Conservation (phyloP, 2,888 invertebrate genomes). For the Hypercompe scribonia region DNA sequence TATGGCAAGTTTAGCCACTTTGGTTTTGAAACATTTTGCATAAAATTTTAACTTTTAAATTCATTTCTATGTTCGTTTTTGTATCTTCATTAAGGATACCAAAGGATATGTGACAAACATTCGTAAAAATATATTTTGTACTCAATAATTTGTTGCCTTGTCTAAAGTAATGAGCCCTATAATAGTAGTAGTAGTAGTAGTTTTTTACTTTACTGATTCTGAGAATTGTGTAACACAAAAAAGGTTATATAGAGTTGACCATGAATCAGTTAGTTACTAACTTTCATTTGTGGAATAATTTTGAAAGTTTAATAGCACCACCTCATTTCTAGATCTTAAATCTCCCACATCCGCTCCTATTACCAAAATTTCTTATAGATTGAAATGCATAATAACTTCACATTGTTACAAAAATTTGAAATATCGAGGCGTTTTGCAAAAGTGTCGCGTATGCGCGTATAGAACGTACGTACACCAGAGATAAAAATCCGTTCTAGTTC, state of each 20-base stretch:
- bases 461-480: conserved; percentile 23
- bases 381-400: too few species aligned
- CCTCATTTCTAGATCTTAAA: neutral
- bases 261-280: too few species aligned
- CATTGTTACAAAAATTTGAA: conserved; percentile 3
- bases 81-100: too few species aligned
- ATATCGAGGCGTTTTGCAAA: conserved; percentile 36
- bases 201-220: too few species aligned
- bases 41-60: neutral
- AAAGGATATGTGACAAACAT: too few species aligned
- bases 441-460: conserved; percentile 59
- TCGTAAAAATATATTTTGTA: neutral
- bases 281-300: too few species aligned
- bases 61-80: too few species aligned
- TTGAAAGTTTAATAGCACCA: too few species aligned
- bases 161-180: too few species aligned
- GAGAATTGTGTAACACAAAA: neutral
- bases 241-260: too few species aligned
- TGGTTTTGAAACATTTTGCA: neutral
- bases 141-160: too few species aligned
- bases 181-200: too few species aligned
- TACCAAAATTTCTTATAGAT: neutral
- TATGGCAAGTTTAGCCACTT: neutral
- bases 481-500: conserved; percentile 28
- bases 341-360: conserved; percentile 7